Evolutionary conservation across 2,797 vertebrate species (phyloP), one percentile per base, ranked within the genome.

Genomic region (Chrosomus eos): DNA sequence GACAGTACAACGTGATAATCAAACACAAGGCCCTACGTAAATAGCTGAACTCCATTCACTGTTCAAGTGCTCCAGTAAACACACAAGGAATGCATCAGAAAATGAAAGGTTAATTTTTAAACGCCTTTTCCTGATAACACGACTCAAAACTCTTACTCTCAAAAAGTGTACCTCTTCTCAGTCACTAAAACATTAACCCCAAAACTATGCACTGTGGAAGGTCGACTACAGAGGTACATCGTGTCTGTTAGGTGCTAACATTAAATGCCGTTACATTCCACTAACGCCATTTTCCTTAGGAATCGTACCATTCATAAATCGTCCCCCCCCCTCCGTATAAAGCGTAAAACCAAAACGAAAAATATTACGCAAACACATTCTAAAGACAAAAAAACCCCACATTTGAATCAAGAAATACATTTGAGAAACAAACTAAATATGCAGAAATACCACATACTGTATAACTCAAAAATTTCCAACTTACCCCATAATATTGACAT

Each of bases 401-500:
- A 48, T 67, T 38, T 67, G 5, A 67, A 62, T 55, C 16, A 31
- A 18, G 19, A 60, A 76, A 60, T 55, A 45, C 72, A 6, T 21
- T 3, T n/a, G 64, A 51, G 1, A 55, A 40, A 8, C 2, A 62
- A 82, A 80, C n/a, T 11, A 36, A 76, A 48, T 77, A 55, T 14
- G 60, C 21, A 23, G 38, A 79, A 87, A 82, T 16, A 43, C 77
- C 28, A 82, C 26, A 60, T 16, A 43, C 3, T 45, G 11, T 45
- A 68, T 80, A 82, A 48, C 48, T 83, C 60, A 75, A 80, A 91
- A 86, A 72, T 48, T 28, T 13, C 33, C 58, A 86, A 87, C 89
- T 88, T 87, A 89, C 89, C 89, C 55, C 16, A 82, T 38, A 76
- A 86, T 70, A 40, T 19, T 80, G 53, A 45, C 80, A 72, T 85